Evolutionary conservation across 2,113 vertebrate species (phyloP), one percentile per base, ranked within the genome.

Genomic region (Bubalus kerabau): DNA sequence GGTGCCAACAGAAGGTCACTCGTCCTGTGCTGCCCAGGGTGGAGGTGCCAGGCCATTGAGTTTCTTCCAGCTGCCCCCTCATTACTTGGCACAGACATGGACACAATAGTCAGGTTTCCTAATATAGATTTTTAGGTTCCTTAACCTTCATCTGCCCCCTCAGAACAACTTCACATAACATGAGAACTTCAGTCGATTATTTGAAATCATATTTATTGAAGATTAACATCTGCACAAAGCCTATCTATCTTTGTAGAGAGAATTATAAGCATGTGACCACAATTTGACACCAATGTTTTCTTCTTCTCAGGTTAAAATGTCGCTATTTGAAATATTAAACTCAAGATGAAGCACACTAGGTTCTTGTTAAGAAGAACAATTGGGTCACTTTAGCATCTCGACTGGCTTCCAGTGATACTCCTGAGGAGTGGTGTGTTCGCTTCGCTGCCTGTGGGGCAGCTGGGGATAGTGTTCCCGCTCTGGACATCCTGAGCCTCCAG

Each of bases 261-360:
- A 90, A 59, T 12, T 23, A 21, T 48, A 91, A 32, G 57, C 48
- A 15, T 6, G 36, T 74, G 78, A 71, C 74, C 83, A 78, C 87
- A 95, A 84, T 19, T 30, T 71, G 88, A 85, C 52, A 50, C 15
- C 43, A 8, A 7, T 23, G 12, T 3, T 83, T 96, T 88, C 87
- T 48, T 74, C 2, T 17, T 15, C 11, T 78, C 6, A 21, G 17
- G 12, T 96, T 96, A 96, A 57, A 93, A 67, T 32, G 52, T 28
- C 95, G 96, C 28, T 9, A 90, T 97, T 94, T 94, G 91, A 95
- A 28, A 13, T 64, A 91, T 96, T 93, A 82, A 83, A 87, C 46
- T 90, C 93, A 87, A 94, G 83, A 52, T 87, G 36, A 94, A 96
- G 76, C 32, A 91, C 57, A 12, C 14, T n/a, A 57, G 1, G 59